Conservation (phyloP, 2,797 vertebrate genomes). For the Ataeniobius toweri region DNA sequence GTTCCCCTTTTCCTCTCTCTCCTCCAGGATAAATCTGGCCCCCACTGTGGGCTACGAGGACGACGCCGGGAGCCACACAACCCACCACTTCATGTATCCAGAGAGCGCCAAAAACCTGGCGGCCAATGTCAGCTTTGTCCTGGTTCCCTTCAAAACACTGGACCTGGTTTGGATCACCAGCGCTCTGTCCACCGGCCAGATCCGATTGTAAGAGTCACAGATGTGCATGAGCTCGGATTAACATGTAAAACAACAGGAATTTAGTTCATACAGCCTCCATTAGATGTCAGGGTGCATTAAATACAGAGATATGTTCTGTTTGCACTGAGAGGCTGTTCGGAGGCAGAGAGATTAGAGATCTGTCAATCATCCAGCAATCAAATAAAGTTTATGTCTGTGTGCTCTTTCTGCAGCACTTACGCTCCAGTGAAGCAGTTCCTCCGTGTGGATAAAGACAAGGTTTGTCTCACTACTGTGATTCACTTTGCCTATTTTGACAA, state of each 20-base stretch:
- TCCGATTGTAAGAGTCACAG: constrained; percentile 87
- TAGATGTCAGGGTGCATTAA: background rate
- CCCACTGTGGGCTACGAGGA: constrained; percentile 95
- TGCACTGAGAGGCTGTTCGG: constrained; percentile 8
- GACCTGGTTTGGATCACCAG: constrained; percentile 98
- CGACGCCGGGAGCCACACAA: constrained; percentile 92
- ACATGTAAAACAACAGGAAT: constrained; percentile 1
- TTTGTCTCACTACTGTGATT: constrained; percentile 63
- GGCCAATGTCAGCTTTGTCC: constrained; percentile 94
- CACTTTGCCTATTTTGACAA: background rate
- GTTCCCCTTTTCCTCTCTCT: background rate
- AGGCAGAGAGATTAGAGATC: constrained; percentile 35
- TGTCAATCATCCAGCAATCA: constrained; percentile 58
- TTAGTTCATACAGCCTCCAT: background rate
- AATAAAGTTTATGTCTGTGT: constrained; percentile 35
- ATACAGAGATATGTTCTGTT: background rate
- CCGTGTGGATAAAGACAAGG: constrained; percentile 98
- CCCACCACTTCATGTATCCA: constrained; percentile 99
- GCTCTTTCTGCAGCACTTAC: constrained; percentile 84
- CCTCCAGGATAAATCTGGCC: constrained; percentile 93
- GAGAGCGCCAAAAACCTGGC: constrained; percentile 99
- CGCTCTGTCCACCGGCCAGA: constrained; percentile 94
- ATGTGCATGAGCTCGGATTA: constrained; percentile 18
- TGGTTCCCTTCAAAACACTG: constrained; percentile 97
- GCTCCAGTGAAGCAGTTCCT: constrained; percentile 98